Evolutionary conservation across 2,888 invertebrate genomes (phyloP).

Genomic region (Gasteruption jaculator): DNA sequence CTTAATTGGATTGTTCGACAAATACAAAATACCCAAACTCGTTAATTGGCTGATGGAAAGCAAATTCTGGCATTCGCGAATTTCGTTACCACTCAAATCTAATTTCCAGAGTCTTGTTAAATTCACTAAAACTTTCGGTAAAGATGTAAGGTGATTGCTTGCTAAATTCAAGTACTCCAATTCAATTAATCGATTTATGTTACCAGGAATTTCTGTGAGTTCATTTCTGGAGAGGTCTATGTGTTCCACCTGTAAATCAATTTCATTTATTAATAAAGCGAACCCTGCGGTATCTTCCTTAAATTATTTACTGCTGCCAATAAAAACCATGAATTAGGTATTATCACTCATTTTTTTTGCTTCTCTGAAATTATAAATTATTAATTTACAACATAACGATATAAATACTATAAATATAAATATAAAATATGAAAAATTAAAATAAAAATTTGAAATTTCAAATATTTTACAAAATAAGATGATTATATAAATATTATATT

Average conservation of each 20-base stretch:
- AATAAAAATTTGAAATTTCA: no score
- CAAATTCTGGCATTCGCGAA: constrained; percentile 53
- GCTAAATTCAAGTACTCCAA: constrained; percentile 58
- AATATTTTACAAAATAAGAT: no score
- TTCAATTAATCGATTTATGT: constrained; percentile 38
- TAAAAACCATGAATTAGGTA: no score
- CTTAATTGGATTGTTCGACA: constrained; percentile 62
- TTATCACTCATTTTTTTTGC: neutral
- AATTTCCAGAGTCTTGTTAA: constrained; percentile 58
- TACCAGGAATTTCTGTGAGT: constrained; percentile 56
- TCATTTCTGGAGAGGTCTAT: constrained; percentile 64
- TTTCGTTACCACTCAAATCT: constrained; percentile 62
- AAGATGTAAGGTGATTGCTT: constrained; percentile 55
- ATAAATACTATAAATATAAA: no score
- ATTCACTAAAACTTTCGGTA: constrained; percentile 55
- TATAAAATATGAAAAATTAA: no score
- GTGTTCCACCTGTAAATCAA: constrained; percentile 58
- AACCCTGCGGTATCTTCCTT: no score
- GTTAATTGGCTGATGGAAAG: constrained; percentile 34
- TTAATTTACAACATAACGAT: neutral
- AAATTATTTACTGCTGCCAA: no score
- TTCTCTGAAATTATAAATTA: neutral
- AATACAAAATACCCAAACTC: constrained; percentile 58
- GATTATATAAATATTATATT: no score
- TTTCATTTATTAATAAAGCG: no score